Conservation (phyloP, 2,797 vertebrate species). For the Gallinago nigripennis region DNA sequence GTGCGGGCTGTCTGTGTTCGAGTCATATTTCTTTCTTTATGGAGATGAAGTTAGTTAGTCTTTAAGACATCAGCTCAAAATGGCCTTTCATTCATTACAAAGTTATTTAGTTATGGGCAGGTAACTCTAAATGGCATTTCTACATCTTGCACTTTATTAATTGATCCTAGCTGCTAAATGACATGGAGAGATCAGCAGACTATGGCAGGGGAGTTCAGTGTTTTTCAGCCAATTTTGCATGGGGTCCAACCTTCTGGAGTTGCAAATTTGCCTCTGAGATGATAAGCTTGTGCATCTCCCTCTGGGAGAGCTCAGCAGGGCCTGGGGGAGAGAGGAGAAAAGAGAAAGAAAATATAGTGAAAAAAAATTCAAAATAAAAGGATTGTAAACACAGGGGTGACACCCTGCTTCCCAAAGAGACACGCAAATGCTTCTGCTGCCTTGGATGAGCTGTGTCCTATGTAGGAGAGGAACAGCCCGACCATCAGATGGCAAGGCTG, state of each 20-base stretch:
- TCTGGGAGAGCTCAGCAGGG: neutral
- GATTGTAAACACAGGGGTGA: neutral
- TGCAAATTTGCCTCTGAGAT: neutral
- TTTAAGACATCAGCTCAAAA: constrained; percentile 52
- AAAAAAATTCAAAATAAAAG: neutral
- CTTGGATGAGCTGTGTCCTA: neutral
- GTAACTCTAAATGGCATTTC: constrained; percentile 56
- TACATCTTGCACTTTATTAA: constrained; percentile 44
- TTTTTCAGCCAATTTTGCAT: constrained; percentile 12
- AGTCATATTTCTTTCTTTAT: constrained; percentile 52
- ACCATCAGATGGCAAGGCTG: neutral
- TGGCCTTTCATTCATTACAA: constrained; percentile 60
- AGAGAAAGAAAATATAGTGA: neutral
- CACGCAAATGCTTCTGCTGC: neutral
- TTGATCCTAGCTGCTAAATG: constrained; percentile 39
- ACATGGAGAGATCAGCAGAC: neutral
- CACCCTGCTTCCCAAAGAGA: neutral
- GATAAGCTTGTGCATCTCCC: neutral
- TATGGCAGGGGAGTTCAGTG: neutral
- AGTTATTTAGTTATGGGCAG: constrained; percentile 66
- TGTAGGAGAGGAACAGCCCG: neutral
- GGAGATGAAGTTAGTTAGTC: constrained; percentile 49
- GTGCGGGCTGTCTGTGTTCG: neutral
- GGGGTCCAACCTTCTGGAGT: neutral
- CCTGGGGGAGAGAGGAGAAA: neutral